Evolutionary conservation across 2,113 vertebrate genomes (phyloP), one percentile per base, ranked within the genome.

Genomic region (Myrmecophaga tridactyla): DNA sequence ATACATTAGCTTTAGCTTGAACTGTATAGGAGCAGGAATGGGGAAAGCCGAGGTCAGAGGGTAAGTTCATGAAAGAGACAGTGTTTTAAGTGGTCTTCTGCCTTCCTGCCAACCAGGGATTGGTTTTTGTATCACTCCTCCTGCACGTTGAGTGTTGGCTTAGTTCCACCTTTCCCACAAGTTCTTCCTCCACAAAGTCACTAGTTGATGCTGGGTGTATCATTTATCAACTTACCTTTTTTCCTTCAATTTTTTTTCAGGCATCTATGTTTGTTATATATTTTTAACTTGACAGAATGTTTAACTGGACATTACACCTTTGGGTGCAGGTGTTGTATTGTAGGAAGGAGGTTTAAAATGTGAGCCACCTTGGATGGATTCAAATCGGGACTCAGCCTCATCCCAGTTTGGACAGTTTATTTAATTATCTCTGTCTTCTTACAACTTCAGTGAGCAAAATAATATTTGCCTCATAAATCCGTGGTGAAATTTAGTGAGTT

Each of bases 31-130:
- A 77, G 11, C 21, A 77, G 25, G 31, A 13, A 23, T 67, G 12
- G 3, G 6, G 4, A 17, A 51, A 51, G n/a, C 20, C 23, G 23
- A 94, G 4, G 25, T 13, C 18, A 51, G 51, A 13, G 5, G 29
- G 7, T n/a, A 72, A 77, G 18, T 51, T 65, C 14, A 13, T 12
- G 0, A 27, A 5, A 29, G 17, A 81, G 4, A 1, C 31, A 14
- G 17, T 34, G 8, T 2, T 39, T 1, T 27, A 13, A 23, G 14
- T 5, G 0, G 6, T 5, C 15, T 34, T 12, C 20, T 3, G 3
- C 34, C 21, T 3, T 3, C 34, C 21, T 53, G 73, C 36, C 29
- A 1, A 0, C 27, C 15, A 43, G 43, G 15, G 34, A 17, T 3
- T 14, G 11, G 43, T 2, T 13, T 2, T 13, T 25, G 29, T 15